Conservation (phyloP, 2,888 invertebrate genomes). For the Pammene aurita region DNA sequence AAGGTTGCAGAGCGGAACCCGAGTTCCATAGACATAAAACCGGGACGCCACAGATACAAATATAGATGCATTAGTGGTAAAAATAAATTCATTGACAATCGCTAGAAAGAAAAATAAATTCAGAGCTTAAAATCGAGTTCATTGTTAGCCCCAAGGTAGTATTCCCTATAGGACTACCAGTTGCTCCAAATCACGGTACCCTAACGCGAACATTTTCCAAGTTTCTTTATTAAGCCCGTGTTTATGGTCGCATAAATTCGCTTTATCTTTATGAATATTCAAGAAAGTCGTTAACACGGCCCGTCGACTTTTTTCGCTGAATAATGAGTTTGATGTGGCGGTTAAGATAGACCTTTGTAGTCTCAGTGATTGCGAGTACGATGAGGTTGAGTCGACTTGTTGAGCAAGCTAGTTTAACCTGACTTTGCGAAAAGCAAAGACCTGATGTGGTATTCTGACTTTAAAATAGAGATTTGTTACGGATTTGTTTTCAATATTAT, state of each 20-base stretch:
- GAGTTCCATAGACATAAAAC: no score
- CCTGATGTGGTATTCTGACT: no score
- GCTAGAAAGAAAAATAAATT: no score
- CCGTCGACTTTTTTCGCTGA: constrained; percentile 36
- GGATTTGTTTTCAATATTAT: no score
- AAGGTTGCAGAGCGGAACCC: no score
- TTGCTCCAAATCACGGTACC: constrained; percentile 20
- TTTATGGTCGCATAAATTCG: constrained; percentile 74
- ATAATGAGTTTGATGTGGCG: constrained; percentile 37
- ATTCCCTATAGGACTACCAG: constrained; percentile 10
- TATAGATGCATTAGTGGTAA: no score
- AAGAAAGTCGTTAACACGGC: constrained; percentile 50
- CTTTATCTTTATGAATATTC: constrained; percentile 79
- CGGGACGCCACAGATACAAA: no score
- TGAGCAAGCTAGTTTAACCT: neutral
- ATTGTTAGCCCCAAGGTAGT: neutral
- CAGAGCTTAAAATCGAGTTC: neutral
- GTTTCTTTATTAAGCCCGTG: constrained; percentile 63
- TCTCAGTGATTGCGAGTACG: neutral
- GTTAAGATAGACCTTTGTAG: constrained; percentile 27
- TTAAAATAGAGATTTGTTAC: no score
- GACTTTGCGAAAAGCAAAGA: neutral
- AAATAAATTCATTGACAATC: no score
- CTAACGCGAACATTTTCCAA: constrained; percentile 53
- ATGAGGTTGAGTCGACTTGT: neutral